Evolutionary conservation across 1,140 invertebrate genomes (phyloP).

Genomic region (Sycobia sp.): DNA sequence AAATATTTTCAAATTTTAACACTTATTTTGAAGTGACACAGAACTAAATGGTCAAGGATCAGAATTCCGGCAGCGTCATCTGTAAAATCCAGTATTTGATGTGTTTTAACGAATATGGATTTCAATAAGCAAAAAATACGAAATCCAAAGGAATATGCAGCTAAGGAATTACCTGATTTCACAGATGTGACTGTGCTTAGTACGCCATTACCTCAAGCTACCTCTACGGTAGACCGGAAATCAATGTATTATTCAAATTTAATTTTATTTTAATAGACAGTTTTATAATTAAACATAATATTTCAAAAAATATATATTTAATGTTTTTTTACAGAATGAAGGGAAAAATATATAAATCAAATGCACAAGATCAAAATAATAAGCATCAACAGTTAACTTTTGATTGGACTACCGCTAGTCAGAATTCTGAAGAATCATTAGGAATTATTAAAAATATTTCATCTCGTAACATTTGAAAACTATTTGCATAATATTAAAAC

Average conservation of each 20-base stretch:
- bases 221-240: slow-evolving; percentile 51
- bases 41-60: too few relatives aligned
- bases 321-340: too few relatives aligned
- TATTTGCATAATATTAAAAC: neutral
- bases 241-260: slow-evolving; percentile 31
- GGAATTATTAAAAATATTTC: slow-evolving; percentile 48
- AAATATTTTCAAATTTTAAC: too few relatives aligned
- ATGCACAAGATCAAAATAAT: neutral
- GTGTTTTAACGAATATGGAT: too few relatives aligned
- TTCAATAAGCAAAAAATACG: slow-evolving; percentile 2
- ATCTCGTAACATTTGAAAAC: slow-evolving; percentile 39
- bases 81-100: too few relatives aligned
- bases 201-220: slow-evolving; percentile 50
- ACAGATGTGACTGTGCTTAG: slow-evolving; percentile 44
- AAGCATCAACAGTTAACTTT: slow-evolving; percentile 32
- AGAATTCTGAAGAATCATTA: slow-evolving; percentile 38
- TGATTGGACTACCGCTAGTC: slow-evolving; percentile 15
- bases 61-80: too few relatives aligned
- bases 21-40: too few relatives aligned
- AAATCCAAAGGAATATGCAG: neutral
- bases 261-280: slow-evolving; percentile 10
- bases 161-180: slow-evolving; percentile 25
- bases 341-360: slow-evolving; percentile 16
- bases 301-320: neutral
- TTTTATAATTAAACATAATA: neutral